phyloP scores from a whole-genome alignment of 2,113 vertebrate species.

The Heterochromis multidens region DNA sequence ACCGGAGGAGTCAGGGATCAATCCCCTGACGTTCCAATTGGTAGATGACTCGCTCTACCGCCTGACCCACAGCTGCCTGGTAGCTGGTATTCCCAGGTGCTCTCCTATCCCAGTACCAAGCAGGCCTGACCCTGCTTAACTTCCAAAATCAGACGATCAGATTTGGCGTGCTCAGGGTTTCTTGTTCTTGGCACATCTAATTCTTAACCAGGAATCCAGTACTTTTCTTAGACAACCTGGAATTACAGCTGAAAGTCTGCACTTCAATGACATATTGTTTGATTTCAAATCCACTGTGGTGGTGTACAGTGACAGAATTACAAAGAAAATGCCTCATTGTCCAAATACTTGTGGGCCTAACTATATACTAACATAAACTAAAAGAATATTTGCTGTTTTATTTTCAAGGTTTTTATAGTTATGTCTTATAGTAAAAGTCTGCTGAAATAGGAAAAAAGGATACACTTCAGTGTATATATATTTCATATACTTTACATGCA shows the following conservation, averaged over 20 bases:
- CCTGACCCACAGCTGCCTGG: no score
- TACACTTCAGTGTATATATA: neutral
- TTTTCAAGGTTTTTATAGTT: neutral
- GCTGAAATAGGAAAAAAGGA: neutral
- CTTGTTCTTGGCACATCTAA: neutral
- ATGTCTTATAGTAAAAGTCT: neutral
- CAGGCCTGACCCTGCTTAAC: neutral
- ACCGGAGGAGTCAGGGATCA: no score
- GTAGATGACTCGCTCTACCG: neutral
- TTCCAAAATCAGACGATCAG: no score
- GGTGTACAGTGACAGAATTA: no score
- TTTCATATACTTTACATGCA: neutral
- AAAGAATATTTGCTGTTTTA: neutral
- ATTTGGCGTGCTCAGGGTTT: neutral
- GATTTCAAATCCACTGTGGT: no score
- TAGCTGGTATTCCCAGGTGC: neutral
- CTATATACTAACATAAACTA: neutral
- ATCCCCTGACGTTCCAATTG: neutral
- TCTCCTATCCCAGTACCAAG: neutral
- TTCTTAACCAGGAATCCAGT: neutral
- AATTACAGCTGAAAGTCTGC: no score
- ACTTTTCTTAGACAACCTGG: neutral
- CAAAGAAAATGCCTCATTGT: no score
- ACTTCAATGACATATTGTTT: no score
- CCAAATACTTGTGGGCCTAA: no score